phyloP scores from a whole-genome alignment of 2,113 vertebrate genomes.

The Tragelaphus imberbis region DNA sequence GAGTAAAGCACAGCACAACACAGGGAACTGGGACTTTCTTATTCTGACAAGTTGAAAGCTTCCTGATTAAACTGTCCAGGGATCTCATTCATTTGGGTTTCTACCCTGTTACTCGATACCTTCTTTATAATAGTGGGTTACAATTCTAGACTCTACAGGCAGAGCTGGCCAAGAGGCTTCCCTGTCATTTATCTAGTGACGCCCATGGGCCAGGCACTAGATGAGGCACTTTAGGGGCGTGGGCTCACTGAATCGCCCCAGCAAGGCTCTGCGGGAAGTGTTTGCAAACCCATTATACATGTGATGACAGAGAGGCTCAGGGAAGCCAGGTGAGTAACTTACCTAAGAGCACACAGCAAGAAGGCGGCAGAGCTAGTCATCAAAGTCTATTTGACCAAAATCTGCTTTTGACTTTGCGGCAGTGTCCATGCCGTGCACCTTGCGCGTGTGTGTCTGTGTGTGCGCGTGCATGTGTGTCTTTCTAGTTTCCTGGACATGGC shows the following conservation, averaged over 20 bases:
- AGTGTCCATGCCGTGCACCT: neutral
- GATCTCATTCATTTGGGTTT: neutral
- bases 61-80: neutral
- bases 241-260: neutral
- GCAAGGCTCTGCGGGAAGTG: neutral
- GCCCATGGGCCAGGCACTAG: neutral
- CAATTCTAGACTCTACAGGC: neutral
- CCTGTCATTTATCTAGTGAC: neutral
- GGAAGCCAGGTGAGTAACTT: neutral
- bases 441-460: neutral
- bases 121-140: neutral
- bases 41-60: neutral
- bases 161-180: neutral
- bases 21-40: neutral
- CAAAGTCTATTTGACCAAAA: neutral
- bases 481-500: neutral
- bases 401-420: neutral
- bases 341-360: neutral
- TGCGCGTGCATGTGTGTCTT: neutral
- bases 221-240: neutral
- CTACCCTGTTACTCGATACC: neutral
- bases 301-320: neutral
- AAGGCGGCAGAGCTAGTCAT: neutral
- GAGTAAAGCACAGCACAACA: neutral
- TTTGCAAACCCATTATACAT: neutral